A percentile compares a stretch with the other conserved stretches of the same genome.
Conservation (phyloP, 2,113 vertebrate species). For the Dromas ardeola region DNA sequence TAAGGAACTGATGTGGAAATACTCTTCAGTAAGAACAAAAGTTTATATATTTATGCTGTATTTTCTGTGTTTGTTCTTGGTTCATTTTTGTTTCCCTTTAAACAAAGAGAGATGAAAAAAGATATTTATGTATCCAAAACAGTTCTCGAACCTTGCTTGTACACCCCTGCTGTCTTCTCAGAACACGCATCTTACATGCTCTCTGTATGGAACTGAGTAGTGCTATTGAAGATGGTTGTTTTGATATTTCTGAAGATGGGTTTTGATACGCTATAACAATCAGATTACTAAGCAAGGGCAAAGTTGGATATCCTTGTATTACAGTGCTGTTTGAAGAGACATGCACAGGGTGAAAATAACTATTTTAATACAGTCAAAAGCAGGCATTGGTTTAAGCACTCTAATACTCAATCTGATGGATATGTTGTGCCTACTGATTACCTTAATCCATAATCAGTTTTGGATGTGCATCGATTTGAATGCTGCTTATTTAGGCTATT, state of each 20-base stretch:
- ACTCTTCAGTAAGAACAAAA: background rate
- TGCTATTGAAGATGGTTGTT: background rate
- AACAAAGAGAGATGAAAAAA: background rate
- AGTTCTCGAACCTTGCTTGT: background rate
- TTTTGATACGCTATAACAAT: background rate
- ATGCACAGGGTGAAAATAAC: background rate
- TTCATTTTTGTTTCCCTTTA: background rate
- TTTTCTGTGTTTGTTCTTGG: background rate
- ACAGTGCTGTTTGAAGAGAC: background rate
- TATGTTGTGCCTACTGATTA: background rate
- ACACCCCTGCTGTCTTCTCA: background rate
- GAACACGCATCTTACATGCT: background rate
- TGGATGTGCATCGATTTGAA: background rate
- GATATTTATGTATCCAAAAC: background rate
- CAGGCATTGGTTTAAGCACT: background rate
- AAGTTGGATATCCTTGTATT: background rate
- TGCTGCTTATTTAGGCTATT: background rate
- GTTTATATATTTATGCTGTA: background rate
- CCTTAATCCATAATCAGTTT: background rate
- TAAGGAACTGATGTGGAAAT: background rate
- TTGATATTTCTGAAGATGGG: background rate
- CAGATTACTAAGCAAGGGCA: background rate
- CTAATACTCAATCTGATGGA: background rate
- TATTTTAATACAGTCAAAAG: background rate
- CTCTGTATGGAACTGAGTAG: background rate